Conservation (phyloP, 2,888 invertebrate genomes). For the Drosophila pseudotakahashii region DNA sequence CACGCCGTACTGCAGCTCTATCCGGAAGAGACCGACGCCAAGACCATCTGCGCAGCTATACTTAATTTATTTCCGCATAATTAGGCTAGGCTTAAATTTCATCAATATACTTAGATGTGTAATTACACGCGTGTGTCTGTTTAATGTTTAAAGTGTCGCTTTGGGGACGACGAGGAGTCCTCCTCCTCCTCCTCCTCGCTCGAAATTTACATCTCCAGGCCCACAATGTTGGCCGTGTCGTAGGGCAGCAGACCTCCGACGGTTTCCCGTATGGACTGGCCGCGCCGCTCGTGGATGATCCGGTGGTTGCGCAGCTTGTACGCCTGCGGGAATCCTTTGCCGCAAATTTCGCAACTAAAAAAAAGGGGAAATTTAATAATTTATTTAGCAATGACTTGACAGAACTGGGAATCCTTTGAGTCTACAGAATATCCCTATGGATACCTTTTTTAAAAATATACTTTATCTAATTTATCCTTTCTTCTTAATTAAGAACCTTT, state of each 20-base stretch:
- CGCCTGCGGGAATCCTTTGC: slow-evolving; percentile 81
- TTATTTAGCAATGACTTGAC: background rate
- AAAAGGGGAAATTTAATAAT: background rate
- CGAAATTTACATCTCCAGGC: slow-evolving; percentile 62
- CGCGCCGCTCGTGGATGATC: slow-evolving; percentile 72
- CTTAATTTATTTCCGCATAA: slow-evolving; percentile 89
- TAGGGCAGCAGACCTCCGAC: slow-evolving; percentile 56
- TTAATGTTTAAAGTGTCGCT: slow-evolving; percentile 20
- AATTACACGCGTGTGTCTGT: slow-evolving; percentile 44
- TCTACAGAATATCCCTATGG: too few species aligned
- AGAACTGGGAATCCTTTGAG: too few species aligned
- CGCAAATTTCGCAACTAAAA: slow-evolving; percentile 78
- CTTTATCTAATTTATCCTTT: background rate
- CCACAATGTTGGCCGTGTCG: slow-evolving; percentile 57
- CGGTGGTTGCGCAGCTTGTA: slow-evolving; percentile 80
- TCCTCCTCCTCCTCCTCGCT: slow-evolving; percentile 1
- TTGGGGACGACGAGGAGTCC: slow-evolving; percentile 9
- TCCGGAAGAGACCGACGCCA: slow-evolving; percentile 95
- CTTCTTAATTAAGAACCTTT: background rate
- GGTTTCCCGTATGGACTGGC: slow-evolving; percentile 35
- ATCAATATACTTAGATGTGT: slow-evolving; percentile 59
- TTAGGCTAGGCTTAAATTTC: slow-evolving; percentile 74
- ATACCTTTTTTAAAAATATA: too few species aligned
- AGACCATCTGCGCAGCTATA: slow-evolving; percentile 94
- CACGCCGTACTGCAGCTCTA: slow-evolving; percentile 93